phyloP scores from a whole-genome alignment of 2,797 vertebrate genomes.

The Pitangus sulphuratus region DNA sequence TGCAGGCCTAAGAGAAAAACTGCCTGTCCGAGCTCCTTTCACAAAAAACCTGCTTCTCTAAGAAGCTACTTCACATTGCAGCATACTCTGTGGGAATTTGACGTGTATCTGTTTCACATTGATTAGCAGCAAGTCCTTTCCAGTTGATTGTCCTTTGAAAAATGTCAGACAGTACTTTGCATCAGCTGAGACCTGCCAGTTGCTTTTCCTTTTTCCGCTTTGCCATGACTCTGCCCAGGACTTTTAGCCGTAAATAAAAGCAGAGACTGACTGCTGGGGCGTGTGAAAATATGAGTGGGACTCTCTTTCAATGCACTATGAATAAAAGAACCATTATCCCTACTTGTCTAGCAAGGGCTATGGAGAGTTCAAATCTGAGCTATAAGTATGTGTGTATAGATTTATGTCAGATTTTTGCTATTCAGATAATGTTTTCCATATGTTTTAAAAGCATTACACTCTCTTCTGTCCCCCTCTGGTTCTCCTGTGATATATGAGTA shows the following conservation, averaged over 20 bases:
- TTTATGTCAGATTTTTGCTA: slow-evolving; percentile 31
- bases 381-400: not conserved
- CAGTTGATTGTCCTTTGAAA: not conserved
- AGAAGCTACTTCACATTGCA: not conserved
- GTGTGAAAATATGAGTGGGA: not conserved
- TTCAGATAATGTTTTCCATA: slow-evolving; percentile 21
- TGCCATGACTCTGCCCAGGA: not conserved
- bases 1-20: not conserved
- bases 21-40: not conserved
- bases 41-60: not conserved
- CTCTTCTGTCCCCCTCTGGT: not conserved
- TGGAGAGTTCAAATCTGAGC: not conserved
- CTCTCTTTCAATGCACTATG: not conserved
- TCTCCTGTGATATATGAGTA: not conserved
- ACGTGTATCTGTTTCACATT: not conserved
- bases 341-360: not conserved
- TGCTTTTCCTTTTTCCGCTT: not conserved
- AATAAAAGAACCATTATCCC: not conserved
- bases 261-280: not conserved
- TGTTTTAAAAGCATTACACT: not conserved
- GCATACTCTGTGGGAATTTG: not conserved
- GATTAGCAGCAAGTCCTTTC: slow-evolving; percentile 16
- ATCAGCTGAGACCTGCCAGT: not conserved
- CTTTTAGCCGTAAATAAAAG: not conserved
- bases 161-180: not conserved